Base-by-base conservation (phyloP, 1,140 invertebrate genomes). In the Drosophila repleta region DNA sequence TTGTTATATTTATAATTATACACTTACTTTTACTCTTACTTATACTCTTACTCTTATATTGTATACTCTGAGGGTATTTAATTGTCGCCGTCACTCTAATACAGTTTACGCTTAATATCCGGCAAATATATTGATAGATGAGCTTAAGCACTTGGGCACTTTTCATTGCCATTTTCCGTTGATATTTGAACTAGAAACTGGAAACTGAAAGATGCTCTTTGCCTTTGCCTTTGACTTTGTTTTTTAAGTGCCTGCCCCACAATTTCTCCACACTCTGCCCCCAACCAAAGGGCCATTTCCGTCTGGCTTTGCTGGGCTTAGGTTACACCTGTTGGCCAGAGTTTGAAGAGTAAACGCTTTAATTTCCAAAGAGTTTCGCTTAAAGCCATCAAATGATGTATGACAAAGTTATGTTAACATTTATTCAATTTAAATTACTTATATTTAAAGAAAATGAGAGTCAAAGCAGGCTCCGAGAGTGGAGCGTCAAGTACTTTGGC, bases 121-220 rank as follows among this genome's bases (percentile, higher is more conserved):
- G n/a, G n/a, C 20, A 21, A 55, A 41, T 55, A 26, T 41, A 53
- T 45, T 63, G 32, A 32, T 43, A 63, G 37, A 41, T 53, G 49
- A 63, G 15, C 48, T 17, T 4, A 53, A 45, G 29, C 39, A 63
- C 49, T 52, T 43, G 29, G 35, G 37, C 6, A 24, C 6, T 62
- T 52, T 63, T 58, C 13, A 15, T 39, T 15, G 43, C 10, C 5
- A 21, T 66, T 41, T 66, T 32, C 11, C n/a, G 35, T 58, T 51
- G 45, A 43, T 60, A 67, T 60, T 60, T 29, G 45, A 48, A 39
- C 32, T 37, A 13, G 20, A 55, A 39, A 55, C 52, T 55, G 35
- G 52, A 55, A 52, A 63, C 37, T 43, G 32, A 43, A 52, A 29
- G 24, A 48, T 15, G 60, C 37, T 41, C 37, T 35, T 35, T 11